Base-by-base conservation (phyloP, 2,113 vertebrate genomes). In the Cacatua alba region DNA sequence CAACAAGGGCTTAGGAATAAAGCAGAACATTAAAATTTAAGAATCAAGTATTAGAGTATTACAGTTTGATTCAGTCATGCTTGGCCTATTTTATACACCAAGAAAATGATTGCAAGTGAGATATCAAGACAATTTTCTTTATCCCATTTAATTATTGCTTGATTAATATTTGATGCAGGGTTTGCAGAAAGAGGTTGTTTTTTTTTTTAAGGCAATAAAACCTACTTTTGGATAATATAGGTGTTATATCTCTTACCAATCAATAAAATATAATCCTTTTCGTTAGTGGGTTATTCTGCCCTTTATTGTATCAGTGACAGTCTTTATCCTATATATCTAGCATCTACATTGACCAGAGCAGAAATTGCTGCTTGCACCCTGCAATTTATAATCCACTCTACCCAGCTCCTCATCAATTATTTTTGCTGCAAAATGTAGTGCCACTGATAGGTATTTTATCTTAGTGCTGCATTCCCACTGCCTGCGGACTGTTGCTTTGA, bases 391-490 rank as follows among this genome's bases (percentile, higher is more conserved):
- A 97, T 95, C 83, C 78, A 21, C 83, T 95, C 78, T 91, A 44
- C 94, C 78, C 88, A 91, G 85, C 77, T 95, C 53, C 83, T 94
- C 93, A 93, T 97, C 96, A 96, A 86, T 96, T 97, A 94, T 95
- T 94, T 97, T 97, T 92, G 78, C 86, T 87, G 77, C 81, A 93
- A 70, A 82, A 68, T 67, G 86, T 65, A 86, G 81, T 92, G 69
- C 78, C 81, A 67, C 85, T 93, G 97, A 90, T 88, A 93, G 91
- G 67, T 92, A 69, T 96, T 97, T 97, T 97, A 97, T 97, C 96
- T 97, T 93, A 64, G 67, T 83, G 64, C 90, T 95, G 92, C 95
- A 97, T 96, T 97, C 97, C 63, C 48, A 65, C 88, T 96, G 96
- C 97, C 96, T 93, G 91, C 41, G 2, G 97, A 96, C 88, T 80